Evolutionary conservation across 2,888 invertebrate species (phyloP), one percentile per base, ranked within the genome.

Genomic region (Pseudococcus jackbeardsleyi): DNA sequence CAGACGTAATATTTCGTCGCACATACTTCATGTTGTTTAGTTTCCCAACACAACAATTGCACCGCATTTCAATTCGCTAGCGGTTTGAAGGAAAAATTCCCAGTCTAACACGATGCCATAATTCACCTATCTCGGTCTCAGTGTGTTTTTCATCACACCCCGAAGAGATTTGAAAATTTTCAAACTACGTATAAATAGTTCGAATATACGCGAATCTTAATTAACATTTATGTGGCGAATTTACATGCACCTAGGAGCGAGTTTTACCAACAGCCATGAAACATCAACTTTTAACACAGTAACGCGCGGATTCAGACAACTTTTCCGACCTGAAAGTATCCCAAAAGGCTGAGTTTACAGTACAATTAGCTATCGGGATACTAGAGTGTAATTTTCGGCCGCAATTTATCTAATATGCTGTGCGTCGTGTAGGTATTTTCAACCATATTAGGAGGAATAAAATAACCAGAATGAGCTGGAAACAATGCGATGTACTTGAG

Each of bases 221-320:
- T 72, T 72, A 72, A 72, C 72, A 72, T 72, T 72, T 72, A 72
- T 72, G 72, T 33, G 33, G 26, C 72, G 72, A 33, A 72, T 72
- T 72, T 72, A 72, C 72, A 72, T 72, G 33, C 17, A 22, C 22
- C 22, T 22, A 64, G 64, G 9, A 64, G 22, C 72, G 6, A 72
- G 72, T 72, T 68, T 26, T 26, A 9, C 12, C 15, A 72, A 33
- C 39, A 72, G 72, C n/a, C 17, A n/a, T 39, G 72, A 26, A 72
- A 72, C 17, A 72, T 33, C 12, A 72, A 72, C 26, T 26, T 33
- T 72, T 19, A 64, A 15, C 72, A 33, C n/a, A 33, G 1, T 5
- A 33, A 33, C 3, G 26, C 33, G 2, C 33, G 5, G 33, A 33
- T 72, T 72, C 72, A 42, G 9, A 9, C 42, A 72, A 72, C 72